Base-by-base conservation (phyloP, 2,113 vertebrate species). In the Hippocampus comes region DNA sequence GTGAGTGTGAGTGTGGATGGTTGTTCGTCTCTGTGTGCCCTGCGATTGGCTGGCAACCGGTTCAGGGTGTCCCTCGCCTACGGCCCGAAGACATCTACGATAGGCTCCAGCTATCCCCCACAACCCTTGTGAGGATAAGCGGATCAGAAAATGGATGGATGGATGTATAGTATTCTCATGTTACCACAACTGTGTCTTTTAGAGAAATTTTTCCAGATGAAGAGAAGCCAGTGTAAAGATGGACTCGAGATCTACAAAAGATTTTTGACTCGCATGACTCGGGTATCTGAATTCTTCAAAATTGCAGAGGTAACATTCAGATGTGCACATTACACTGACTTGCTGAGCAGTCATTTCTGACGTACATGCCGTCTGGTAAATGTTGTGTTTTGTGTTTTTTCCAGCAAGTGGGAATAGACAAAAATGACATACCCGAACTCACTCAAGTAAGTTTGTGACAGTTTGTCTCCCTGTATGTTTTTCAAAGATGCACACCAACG, bases 151-250 rank as follows among this genome's bases (percentile, higher is more conserved):
- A 38, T 38, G 34, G 34, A 38, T 34, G 30, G 30, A 34, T 38
- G 34, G 5, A 38, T 1, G 34, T 38, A 38, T 38, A 38, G 34
- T 38, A 38, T 68, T 61, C 7, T 18, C 34, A 61, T 3, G 34
- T 20, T 7, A 38, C 5, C 30, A 20, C 30, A 6, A 55, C 46
- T 55, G 1, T 68, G 1, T 25, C 78, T 11, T 73, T 68, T 79
- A 99, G 97, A 99, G 91, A 99, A 99, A 84, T 99, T 99, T 88
- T 99, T 99, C 94, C 96, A 98, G 90, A 98, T 99, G 97, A 99
- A 99, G 91, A 96, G 96, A 87, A 95, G 96, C 71, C 97, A 99
- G 70, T 99, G 97, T 92, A 99, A 97, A 94, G 97, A 99, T 42
- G 97, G 96, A 27, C 91, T 99, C 86, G 97, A 99, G 94, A 98